A percentile compares a stretch with the other conserved stretches of the same genome.
Evolutionary conservation across 2,888 invertebrate species (phyloP).

Genomic region (Schizaphis graminum): DNA sequence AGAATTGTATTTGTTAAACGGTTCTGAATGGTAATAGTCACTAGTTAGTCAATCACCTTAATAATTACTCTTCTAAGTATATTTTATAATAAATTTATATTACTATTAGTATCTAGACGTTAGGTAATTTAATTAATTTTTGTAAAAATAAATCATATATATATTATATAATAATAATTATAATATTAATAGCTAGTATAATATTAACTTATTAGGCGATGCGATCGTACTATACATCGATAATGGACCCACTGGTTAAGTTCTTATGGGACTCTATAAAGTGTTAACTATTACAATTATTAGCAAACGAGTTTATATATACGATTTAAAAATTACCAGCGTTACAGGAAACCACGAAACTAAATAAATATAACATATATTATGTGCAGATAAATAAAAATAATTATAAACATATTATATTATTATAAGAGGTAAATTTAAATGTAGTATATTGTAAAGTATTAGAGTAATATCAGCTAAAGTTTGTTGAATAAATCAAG

Average conservation of each 20-base stretch:
- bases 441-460: not conserved
- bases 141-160: not conserved
- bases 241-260: not conserved
- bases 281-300: not conserved
- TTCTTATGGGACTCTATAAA: not conserved
- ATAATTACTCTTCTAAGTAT: too few relatives aligned
- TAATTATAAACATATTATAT: not conserved
- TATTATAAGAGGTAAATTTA: not conserved
- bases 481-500: not conserved
- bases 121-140: not conserved
- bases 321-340: not conserved
- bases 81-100: too few relatives aligned
- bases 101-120: too few relatives aligned
- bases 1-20: not conserved
- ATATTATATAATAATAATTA: not conserved
- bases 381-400: not conserved
- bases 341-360: not conserved
- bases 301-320: not conserved
- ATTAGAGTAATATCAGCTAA: not conserved
- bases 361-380: not conserved
- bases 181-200: not conserved
- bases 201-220: not conserved
- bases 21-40: too few relatives aligned
- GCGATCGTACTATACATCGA: not conserved
- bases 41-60: too few relatives aligned